Percentiles rank a stretch among this genome's conserved stretches.
These are phyloP conservation scores for Beris chalybata DNA, from an alignment of 2,888 invertebrate genomes.

Conservation along the genomic window DNA sequence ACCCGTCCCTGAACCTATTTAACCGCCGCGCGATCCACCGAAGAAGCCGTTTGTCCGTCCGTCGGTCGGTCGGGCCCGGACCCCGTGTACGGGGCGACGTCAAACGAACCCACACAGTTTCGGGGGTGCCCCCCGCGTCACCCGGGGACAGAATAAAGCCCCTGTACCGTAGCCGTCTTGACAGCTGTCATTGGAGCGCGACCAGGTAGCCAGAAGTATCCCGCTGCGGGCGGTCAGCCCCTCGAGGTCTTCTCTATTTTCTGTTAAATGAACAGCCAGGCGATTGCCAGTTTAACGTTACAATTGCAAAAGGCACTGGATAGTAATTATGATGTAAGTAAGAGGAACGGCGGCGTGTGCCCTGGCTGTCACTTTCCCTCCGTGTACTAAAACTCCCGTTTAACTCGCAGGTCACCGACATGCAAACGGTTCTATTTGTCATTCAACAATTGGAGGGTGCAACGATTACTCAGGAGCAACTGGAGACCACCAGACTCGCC, in stretches of 20 bases:
- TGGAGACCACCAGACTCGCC: constrained; percentile 87
- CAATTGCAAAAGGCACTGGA: constrained; percentile 96
- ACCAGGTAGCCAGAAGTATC: neutral
- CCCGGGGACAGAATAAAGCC: neutral
- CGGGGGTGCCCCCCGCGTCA: too few relatives aligned
- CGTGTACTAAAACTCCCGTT: constrained; percentile 46
- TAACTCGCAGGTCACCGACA: constrained; percentile 81
- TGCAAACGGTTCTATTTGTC: constrained; percentile 90
- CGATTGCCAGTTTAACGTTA: constrained; percentile 89
- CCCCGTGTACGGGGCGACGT: too few relatives aligned
- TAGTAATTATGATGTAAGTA: constrained; percentile 96
- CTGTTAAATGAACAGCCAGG: constrained; percentile 71
- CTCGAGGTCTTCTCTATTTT: neutral
- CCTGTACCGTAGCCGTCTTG: neutral
- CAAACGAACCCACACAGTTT: too few relatives aligned
- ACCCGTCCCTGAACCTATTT: too few relatives aligned
- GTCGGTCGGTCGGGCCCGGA: too few relatives aligned
- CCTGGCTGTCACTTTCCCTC: too few relatives aligned
- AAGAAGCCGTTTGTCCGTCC: too few relatives aligned
- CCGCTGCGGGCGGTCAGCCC: constrained; percentile 13
- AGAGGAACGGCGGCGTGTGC: neutral
- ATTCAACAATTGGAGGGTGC: constrained; percentile 92
- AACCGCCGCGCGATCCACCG: too few relatives aligned
- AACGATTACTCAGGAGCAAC: constrained; percentile 54
- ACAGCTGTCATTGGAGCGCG: neutral